Percentiles rank a stretch among this genome's conserved stretches.
phyloP scores from a whole-genome alignment of 2,113 vertebrate species.

The Phoxinus phoxinus region DNA sequence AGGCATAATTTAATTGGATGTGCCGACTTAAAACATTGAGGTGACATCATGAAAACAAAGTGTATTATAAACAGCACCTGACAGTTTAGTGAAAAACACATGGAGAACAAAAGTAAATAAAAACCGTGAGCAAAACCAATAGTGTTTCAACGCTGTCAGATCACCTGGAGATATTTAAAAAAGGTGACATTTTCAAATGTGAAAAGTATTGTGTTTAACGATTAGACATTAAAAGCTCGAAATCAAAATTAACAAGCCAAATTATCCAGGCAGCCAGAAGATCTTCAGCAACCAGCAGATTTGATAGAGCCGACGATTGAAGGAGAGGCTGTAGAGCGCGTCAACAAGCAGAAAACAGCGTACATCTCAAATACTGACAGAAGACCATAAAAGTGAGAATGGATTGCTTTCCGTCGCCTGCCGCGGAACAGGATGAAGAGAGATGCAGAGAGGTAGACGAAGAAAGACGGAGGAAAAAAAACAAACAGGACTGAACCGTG shows the following conservation, averaged over 20 bases:
- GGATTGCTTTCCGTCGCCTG: conserved; percentile 40
- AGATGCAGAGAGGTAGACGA: conserved; percentile 57
- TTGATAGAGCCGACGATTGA: conserved; percentile 32
- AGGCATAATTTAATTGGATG: conserved; percentile 31
- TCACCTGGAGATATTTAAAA: not conserved
- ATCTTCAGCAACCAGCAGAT: not conserved
- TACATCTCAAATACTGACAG: conserved; percentile 73
- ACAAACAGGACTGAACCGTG: not conserved
- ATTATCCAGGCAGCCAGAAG: not conserved
- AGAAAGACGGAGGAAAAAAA: not conserved
- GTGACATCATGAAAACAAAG: conserved; percentile 3
- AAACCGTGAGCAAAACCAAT: conserved; percentile 23
- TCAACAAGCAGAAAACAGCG: conserved; percentile 49
- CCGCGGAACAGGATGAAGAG: conserved; percentile 60
- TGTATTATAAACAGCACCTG: conserved; percentile 14
- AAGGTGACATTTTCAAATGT: not conserved
- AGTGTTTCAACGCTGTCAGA: conserved; percentile 22
- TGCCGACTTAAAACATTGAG: conserved; percentile 28
- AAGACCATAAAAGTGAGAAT: conserved; percentile 69
- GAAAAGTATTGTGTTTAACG: not conserved
- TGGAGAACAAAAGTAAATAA: conserved; percentile 23
- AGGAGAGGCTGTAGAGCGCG: conserved; percentile 50
- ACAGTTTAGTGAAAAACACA: conserved; percentile 1
- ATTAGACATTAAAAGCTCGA: conserved; percentile 8
- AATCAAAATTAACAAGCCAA: conserved; percentile 20